These are phyloP conservation scores for Heliconius erato DNA, from an alignment of 2,888 invertebrate genomes.

Conservation along the genomic window DNA sequence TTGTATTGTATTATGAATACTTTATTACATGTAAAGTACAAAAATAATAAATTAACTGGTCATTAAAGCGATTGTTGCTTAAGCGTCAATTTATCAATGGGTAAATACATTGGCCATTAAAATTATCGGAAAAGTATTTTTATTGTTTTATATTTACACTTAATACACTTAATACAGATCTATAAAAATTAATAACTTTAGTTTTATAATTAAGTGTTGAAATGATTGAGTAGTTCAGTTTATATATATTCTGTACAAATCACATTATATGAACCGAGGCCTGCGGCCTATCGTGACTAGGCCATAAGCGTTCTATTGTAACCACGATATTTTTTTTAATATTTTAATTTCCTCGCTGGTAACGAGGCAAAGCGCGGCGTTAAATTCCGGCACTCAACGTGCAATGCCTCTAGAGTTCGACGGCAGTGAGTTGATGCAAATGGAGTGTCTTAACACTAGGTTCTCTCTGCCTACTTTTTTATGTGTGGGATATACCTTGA, in stretches of 20 bases:
- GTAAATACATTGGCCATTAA: constrained; percentile 1
- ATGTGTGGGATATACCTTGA: not conserved
- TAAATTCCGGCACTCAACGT: not conserved
- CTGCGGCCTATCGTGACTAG: no score
- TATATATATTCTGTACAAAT: no score
- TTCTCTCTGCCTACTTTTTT: not conserved
- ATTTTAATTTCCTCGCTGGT: not conserved
- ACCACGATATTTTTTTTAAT: not conserved
- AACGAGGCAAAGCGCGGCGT: not conserved
- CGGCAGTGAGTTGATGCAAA: not conserved
- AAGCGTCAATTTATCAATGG: not conserved
- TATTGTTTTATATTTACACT: constrained; percentile 2
- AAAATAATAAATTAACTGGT: not conserved
- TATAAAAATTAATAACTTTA: no score
- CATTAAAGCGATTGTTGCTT: constrained; percentile 2
- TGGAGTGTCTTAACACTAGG: not conserved
- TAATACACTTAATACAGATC: no score
- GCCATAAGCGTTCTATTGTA: not conserved
- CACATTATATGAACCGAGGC: no score
- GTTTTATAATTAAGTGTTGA: not conserved
- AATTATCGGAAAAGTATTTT: not conserved
- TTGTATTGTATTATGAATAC: no score
- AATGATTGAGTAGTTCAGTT: not conserved
- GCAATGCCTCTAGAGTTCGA: not conserved
- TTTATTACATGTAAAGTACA: not conserved